Percentiles rank a stretch among this genome's conserved stretches.
phyloP scores from a whole-genome alignment of 2,888 invertebrate species.

The Eupeodes latifasciatus region DNA sequence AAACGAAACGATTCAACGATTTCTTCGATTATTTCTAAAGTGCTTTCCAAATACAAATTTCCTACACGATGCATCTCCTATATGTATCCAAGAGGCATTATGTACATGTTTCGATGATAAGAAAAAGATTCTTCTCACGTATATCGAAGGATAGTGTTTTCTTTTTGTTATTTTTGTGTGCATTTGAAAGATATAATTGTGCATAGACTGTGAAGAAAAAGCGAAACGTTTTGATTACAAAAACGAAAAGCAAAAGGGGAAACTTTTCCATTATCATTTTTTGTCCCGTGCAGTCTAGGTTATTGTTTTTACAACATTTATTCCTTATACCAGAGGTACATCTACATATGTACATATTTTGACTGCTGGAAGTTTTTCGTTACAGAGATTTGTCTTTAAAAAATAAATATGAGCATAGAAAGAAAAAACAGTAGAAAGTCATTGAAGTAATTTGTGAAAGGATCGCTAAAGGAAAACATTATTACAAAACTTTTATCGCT shows the following conservation, averaged over 20 bases:
- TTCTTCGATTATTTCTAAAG: slow-evolving; percentile 47
- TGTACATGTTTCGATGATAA: slow-evolving; percentile 44
- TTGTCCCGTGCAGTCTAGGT: slow-evolving; percentile 25
- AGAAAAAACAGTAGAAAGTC: slow-evolving; percentile 15
- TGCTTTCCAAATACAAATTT: slow-evolving; percentile 50
- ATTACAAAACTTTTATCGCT: slow-evolving; percentile 70
- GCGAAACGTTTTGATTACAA: slow-evolving; percentile 34
- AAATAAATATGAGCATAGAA: not conserved
- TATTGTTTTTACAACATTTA: slow-evolving; percentile 43
- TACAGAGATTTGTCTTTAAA: slow-evolving; percentile 29
- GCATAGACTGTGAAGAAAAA: slow-evolving; percentile 43
- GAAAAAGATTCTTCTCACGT: slow-evolving; percentile 53
- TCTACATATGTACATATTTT: slow-evolving; percentile 8
- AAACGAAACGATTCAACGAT: slow-evolving; percentile 40
- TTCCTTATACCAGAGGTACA: slow-evolving; percentile 34
- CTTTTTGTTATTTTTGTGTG: slow-evolving; percentile 25
- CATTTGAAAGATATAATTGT: slow-evolving; percentile 47
- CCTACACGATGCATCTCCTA: slow-evolving; percentile 28
- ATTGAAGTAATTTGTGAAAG: slow-evolving; percentile 68
- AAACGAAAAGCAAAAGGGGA: slow-evolving; percentile 12
- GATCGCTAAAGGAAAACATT: slow-evolving; percentile 59
- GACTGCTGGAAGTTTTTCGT: slow-evolving; percentile 27
- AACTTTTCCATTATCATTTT: slow-evolving; percentile 40
- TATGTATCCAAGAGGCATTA: slow-evolving; percentile 19
- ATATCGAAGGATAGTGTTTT: slow-evolving; percentile 1